Conservation (phyloP, 2,888 invertebrate species). For the Cheilosia impressa region DNA sequence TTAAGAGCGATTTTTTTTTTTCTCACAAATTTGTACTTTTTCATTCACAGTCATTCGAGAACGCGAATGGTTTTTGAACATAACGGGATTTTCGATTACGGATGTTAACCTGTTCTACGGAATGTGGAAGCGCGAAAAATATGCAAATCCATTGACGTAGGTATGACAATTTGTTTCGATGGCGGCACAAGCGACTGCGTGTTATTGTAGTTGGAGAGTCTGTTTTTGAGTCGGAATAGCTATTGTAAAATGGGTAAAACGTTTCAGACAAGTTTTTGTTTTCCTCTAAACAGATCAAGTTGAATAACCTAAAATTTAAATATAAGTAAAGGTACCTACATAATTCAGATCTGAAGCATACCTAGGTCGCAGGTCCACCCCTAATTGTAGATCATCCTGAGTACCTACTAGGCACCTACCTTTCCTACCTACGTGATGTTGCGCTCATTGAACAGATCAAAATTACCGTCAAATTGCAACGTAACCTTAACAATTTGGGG, state of each 20-base stretch:
- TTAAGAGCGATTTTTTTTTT: not conserved
- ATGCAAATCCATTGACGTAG: slow-evolving; percentile 2
- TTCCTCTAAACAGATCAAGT: not conserved
- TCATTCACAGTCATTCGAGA: not conserved
- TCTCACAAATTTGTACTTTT: not conserved
- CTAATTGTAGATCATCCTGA: no score
- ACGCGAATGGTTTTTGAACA: not conserved
- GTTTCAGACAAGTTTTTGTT: not conserved
- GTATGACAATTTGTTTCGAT: not conserved
- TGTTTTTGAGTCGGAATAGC: not conserved
- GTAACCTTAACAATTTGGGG: no score
- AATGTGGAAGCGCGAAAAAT: not conserved
- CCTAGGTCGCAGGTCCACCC: no score
- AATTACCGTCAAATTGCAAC: no score
- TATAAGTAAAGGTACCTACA: no score
- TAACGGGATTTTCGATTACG: not conserved
- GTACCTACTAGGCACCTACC: no score
- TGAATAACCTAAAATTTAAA: not conserved
- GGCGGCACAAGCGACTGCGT: not conserved
- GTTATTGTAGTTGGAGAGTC: not conserved
- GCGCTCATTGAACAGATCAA: no score
- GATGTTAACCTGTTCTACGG: slow-evolving; percentile 24
- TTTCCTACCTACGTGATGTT: no score
- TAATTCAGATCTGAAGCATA: no score
- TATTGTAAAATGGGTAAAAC: not conserved